These are phyloP conservation scores for Daphoenositta chrysoptera DNA, from an alignment of 2,113 vertebrate species.

Conservation along the genomic window DNA sequence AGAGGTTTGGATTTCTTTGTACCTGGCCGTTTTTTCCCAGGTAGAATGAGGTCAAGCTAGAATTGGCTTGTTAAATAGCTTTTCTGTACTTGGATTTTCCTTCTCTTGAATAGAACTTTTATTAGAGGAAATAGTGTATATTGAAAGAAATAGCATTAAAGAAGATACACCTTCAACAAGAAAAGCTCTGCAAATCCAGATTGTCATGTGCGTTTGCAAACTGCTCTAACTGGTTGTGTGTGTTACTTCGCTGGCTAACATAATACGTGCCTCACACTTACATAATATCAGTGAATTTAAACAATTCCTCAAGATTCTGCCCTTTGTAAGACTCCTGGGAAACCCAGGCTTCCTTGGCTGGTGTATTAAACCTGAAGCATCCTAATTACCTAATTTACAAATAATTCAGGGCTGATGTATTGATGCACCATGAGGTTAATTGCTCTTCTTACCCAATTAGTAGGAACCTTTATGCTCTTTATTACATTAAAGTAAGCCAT, in stretches of 20 bases:
- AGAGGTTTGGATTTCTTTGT: neutral
- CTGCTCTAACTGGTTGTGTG: neutral
- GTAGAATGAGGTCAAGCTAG: neutral
- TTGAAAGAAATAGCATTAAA: neutral
- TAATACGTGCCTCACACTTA: neutral
- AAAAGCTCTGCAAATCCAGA: neutral
- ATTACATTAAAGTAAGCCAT: constrained; percentile 26
- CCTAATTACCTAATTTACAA: constrained; percentile 48
- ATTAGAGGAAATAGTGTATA: neutral
- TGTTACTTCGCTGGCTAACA: neutral
- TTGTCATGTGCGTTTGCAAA: neutral
- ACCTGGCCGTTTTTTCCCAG: neutral
- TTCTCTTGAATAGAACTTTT: neutral
- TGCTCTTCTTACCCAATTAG: constrained; percentile 39
- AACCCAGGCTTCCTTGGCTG: neutral
- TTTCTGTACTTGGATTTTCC: neutral
- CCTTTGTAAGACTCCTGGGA: neutral
- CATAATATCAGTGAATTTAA: neutral
- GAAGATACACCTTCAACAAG: neutral
- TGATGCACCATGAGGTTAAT: constrained; percentile 42
- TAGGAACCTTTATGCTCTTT: neutral
- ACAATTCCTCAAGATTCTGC: neutral
- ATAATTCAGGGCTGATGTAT: neutral
- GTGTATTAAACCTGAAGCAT: neutral
- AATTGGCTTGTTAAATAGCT: neutral